phyloP scores from a whole-genome alignment of 2,888 invertebrate genomes.

The Lepidochrysops patricia region DNA sequence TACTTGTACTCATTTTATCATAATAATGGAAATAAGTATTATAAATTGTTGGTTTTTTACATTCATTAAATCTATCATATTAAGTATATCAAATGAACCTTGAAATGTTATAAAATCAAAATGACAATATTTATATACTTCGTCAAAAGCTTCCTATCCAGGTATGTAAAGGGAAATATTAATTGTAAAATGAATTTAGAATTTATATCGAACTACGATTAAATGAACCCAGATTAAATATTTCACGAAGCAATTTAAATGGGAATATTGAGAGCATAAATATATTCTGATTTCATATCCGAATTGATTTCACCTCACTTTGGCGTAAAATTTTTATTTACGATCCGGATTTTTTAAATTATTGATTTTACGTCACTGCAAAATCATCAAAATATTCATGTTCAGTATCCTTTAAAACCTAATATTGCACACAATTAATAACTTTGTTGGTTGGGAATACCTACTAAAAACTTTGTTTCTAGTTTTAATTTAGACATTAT shows the following conservation, averaged over 20 bases:
- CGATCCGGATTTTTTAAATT: not conserved
- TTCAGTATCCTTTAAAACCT: no score
- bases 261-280: conserved; percentile 3
- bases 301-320: not conserved
- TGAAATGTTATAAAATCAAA: no score
- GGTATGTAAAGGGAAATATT: not conserved
- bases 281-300: conserved; percentile 9
- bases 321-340: no score
- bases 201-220: conserved; percentile 4
- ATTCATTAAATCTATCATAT: no score
- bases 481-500: not conserved
- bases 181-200: conserved; percentile 11
- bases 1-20: no score
- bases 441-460: not conserved
- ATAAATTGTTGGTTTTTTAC: no score
- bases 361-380: no score
- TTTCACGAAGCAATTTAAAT: conserved; percentile 1
- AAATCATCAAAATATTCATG: no score
- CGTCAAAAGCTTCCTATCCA: not conserved
- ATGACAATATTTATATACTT: no score
- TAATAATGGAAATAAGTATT: no score
- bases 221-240: conserved; percentile 3
- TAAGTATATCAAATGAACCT: no score
- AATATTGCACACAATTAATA: not conserved
- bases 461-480: not conserved